Base-by-base conservation (phyloP, 2,888 invertebrate genomes). In the Melanostoma mellinum region DNA sequence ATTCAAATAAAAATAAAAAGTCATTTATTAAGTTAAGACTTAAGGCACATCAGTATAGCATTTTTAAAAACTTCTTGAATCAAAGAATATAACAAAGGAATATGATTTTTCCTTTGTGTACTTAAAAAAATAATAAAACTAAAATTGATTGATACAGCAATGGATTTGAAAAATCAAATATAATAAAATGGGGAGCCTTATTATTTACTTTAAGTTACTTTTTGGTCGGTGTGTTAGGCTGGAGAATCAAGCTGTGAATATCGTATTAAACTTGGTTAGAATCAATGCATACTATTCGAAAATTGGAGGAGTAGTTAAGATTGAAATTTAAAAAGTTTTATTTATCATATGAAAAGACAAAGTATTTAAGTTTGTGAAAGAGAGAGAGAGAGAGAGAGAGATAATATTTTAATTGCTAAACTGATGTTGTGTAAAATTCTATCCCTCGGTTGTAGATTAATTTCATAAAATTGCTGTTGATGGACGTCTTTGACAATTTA, bases 21-120 rank as follows among this genome's bases (percentile, higher is more conserved):
- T 42, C 3, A n/a, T 32, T n/a, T 42, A 42, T 33, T 32, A 33
- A 42, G 44, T 4, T 10, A 46, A 58, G 6, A 69, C 56, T 69
- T 78, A 82, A 82, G 82, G 82, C 82, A 82, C 82, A 82, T 78
- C 82, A 82, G 82, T 63, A 82, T 82, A 82, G 82, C 82, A 75
- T 81, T 60, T 72, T 67, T 53, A 33, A 6, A 50, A 63, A 58
- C 65, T 77, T 77, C 63, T 52, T 77, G 77, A 73, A 69, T 68
- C 68, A 73, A 69, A 44, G 8, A 71, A 53, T 36, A 50, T 10
- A 20, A 20, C 20, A 20, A 20, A 20, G 20, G 20, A 20, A 20
- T 20, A 20, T 20, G 0, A 1, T 20, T 20, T 20, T 20, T 20
- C 20, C 20, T 1, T 20, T 20, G 20, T 20, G 20, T 1, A 20